These are phyloP conservation scores for Petrolisthes manimaculis DNA, from an alignment of 2,888 invertebrate genomes.

Conservation along the genomic window DNA sequence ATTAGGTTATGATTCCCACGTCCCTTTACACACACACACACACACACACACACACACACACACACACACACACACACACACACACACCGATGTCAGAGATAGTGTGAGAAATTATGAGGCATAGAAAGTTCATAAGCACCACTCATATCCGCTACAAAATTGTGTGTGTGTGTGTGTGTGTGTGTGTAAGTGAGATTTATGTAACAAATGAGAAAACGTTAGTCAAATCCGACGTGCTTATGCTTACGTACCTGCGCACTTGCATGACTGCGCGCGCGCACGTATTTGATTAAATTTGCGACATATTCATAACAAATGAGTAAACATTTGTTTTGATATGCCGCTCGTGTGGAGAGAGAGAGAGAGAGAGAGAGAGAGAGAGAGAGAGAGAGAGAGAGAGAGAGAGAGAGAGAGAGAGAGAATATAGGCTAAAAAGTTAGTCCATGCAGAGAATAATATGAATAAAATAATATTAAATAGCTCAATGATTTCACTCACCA, in stretches of 20 bases:
- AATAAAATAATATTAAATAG: background rate
- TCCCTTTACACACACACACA: too few species aligned
- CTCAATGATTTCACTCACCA: too few species aligned
- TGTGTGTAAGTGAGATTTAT: slow-evolving; percentile 3
- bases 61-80: slow-evolving; percentile 1
- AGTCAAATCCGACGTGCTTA: too few species aligned
- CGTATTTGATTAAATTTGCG: too few species aligned
- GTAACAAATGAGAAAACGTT: too few species aligned
- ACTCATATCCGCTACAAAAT: background rate
- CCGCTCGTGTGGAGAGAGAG: background rate
- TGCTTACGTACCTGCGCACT: too few species aligned
- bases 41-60: background rate
- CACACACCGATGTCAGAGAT: background rate
- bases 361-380: slow-evolving; percentile 8
- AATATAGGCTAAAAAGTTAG: background rate
- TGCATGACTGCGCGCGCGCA: too few species aligned
- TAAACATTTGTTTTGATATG: too few species aligned
- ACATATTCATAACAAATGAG: too few species aligned
- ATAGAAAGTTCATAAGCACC: background rate
- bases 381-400: slow-evolving; percentile 1
- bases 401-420: background rate
- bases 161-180: slow-evolving; percentile 18
- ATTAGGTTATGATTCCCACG: too few species aligned
- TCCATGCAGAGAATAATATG: background rate
- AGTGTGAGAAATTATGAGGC: background rate